Evolutionary conservation across 2,797 vertebrate species (phyloP), one percentile per base, ranked within the genome.

Genomic region (Columba guinea): DNA sequence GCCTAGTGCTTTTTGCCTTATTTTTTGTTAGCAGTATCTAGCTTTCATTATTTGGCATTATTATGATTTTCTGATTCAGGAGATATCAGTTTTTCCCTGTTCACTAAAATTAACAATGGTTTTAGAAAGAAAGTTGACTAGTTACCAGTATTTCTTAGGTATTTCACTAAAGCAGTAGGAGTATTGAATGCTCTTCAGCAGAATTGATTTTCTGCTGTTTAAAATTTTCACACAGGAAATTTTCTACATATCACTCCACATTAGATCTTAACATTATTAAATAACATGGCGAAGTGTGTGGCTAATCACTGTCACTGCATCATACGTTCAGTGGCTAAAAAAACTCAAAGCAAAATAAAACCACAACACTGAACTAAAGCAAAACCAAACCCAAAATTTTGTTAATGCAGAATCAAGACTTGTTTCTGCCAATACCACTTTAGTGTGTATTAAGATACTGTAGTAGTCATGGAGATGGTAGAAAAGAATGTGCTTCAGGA

Each of bases 401-500:
- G 34, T 76, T 91, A 95, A 87, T 70, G 46, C 15, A 67, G 37
- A 75, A 62, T 16, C n/a, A 86, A 95, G 13, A 41, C 26, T 69
- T 73, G 44, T 46, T 20, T 79, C 46, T 81, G 55, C 83, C 73
- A 93, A 73, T 35, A 74, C 69, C 44, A 78, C 53, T 96, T 94
- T 26, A 90, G 91, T 70, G 81, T 39, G 48, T 73, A 91, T 87
- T 84, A 96, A 62, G 87, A 80, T 34, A 97, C 7, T 55, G 37
- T 3, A 93, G 82, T 69, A 95, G 82, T 89, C 81, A 97, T 89
- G 94, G 88, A 94, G 88, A 96, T 92, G 91, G 75, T 35, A 97
- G 92, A 95, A 94, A 88, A 82, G 86, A 92, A 90, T 17, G 92
- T 80, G 87, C 52, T 89, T 89, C 90, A 96, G 96, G 96, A 97